Evolutionary conservation across 2,888 invertebrate genomes (phyloP), one percentile per base, ranked within the genome.

Genomic region (Slavum lentiscoides): DNA sequence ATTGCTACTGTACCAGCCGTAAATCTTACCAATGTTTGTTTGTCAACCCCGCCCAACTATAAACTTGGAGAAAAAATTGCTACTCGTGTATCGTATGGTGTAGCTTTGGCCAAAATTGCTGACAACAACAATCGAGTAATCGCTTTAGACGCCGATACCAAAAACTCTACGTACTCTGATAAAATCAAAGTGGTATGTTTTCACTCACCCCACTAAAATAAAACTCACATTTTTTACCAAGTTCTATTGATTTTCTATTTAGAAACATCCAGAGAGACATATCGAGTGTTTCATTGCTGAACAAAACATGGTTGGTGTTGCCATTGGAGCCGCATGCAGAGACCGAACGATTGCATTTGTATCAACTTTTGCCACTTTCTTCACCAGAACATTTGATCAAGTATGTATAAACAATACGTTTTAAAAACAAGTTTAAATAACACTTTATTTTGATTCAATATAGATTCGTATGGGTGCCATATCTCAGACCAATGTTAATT

Each of bases 211-310:
- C 30, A 30, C 2, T 30, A 30, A 30, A 30, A 30, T 2, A 4
- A 30, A 83, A 84, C 74, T 69, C 74, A 21, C 64, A 55, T 30
- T 8, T 43, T 59, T 62, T 64, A 58, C 15, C n/a, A 2, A 58
- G 5, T 55, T 37, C 9, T 68, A 21, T 61, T 53, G 19, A 58
- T 75, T 74, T 59, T 66, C 23, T 53, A 90, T 0, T 89, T 90
- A 84, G 89, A 91, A 88, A 49, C 89, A 89, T 84, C 90, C 92
- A 1, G 88, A 89, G 74, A 91, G 95, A 84, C 97, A 94, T 88
- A 92, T 99, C 84, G 99, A 99, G 88, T 98, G 99, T 87, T 99
- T 94, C 89, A 99, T 99, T 86, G 99, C 99, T 82, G 99, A 99
- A 87, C 99, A 99, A 89, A 98, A 97, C 89, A 88, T 98, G 86